Evolutionary conservation across 2,797 vertebrate species (phyloP), one percentile per base, ranked within the genome.

Genomic region (Hapalemur alaotrensis): DNA sequence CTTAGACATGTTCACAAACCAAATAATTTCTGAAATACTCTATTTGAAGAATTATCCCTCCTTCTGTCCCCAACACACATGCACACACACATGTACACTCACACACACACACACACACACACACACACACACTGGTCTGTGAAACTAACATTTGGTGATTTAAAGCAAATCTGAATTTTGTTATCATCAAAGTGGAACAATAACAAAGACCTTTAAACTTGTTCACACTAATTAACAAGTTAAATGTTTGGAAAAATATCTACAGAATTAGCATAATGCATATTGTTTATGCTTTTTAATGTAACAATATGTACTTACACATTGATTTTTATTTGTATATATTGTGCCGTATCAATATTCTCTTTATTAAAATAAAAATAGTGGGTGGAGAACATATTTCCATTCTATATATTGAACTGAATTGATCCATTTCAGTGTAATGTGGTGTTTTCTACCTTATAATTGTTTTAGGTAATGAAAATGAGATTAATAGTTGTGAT

Each of bases 1-100:
- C 20, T 67, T 69, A 35, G 35, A 3, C 20, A 38, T 52, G 4
- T 43, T 52, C 10, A 90, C 54, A 81, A 69, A 89, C 18, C 79
- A 88, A 93, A 91, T 43, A 35, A 57, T 38, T 82, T 89, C 46
- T 89, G 38, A 89, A 92, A 69, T 91, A 73, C 35, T 67, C 35
- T 14, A 28, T 46, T 81, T 84, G 67, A 90, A 95, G 13, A 57
- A 78, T 80, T 81, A 81, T 3, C 1, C 35, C 89, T 83, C 14
- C 18, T 2, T 95, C 10, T 90, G 35, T 3, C 13, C 11, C 9
- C 11, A 59, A 4, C 2, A 61, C 9, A 7, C 43, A 57, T 38
- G 38, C 3, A 32, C 61, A 63, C 54, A 38, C 8, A 30, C 35
- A 30, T 17, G 22, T 22, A 54, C 52, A 22, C 20, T 22, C 54